phyloP scores from a whole-genome alignment of 2,888 invertebrate species.

The Drosophila gaucha region DNA sequence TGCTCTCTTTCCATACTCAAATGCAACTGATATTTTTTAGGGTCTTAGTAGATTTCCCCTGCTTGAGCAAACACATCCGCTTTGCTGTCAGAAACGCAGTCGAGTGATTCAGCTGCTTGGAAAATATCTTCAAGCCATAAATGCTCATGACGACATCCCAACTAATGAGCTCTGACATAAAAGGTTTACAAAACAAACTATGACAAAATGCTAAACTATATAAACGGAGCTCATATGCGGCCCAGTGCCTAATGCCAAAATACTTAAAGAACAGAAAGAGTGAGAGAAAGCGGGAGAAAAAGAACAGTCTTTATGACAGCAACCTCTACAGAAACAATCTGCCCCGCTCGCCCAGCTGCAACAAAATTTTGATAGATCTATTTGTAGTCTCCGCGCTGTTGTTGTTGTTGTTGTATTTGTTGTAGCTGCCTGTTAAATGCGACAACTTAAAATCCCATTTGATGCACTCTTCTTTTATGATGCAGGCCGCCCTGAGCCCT shows the following conservation, averaged over 20 bases:
- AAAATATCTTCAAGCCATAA: slow-evolving; percentile 60
- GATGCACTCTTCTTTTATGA: slow-evolving; percentile 79
- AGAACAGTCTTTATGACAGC: slow-evolving; percentile 45
- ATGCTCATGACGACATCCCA: slow-evolving; percentile 53
- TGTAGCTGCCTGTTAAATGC: slow-evolving; percentile 72
- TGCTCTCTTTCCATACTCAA: not conserved
- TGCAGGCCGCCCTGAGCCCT: slow-evolving; percentile 40
- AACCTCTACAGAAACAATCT: slow-evolving; percentile 51
- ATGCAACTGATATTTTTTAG: not conserved
- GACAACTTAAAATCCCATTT: slow-evolving; percentile 82
- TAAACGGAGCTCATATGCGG: slow-evolving; percentile 12
- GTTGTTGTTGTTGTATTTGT: slow-evolving; percentile 12
- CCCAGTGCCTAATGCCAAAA: too few relatives aligned
- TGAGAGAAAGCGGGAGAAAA: slow-evolving; percentile 18
- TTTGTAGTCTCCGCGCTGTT: slow-evolving; percentile 68
- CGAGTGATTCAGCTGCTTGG: slow-evolving; percentile 39
- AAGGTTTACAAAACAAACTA: slow-evolving; percentile 67
- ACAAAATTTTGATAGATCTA: slow-evolving; percentile 75
- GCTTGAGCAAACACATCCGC: slow-evolving; percentile 29
- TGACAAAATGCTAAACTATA: slow-evolving; percentile 44
- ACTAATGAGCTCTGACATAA: slow-evolving; percentile 75
- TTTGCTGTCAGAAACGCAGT: slow-evolving; percentile 25
- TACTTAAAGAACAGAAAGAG: slow-evolving; percentile 23
- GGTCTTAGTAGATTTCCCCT: slow-evolving; percentile 24
- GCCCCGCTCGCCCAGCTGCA: slow-evolving; percentile 47